Evolutionary conservation across 1,140 invertebrate species (phyloP).

Genomic region (Idris sp.): DNA sequence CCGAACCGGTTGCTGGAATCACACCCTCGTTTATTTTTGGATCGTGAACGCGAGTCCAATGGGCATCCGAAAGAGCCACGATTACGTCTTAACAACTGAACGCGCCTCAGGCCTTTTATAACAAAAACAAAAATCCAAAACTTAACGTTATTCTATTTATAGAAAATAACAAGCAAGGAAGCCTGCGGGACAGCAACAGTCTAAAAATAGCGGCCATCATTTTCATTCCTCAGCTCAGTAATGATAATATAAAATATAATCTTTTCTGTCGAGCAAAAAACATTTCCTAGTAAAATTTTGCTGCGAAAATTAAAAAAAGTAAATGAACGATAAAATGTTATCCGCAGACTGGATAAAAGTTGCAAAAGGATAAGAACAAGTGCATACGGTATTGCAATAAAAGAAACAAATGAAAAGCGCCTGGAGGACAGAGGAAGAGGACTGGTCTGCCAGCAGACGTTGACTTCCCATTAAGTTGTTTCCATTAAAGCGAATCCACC

Average conservation of each 20-base stretch:
- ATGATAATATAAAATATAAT: no score
- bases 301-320: neutral
- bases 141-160: constrained; percentile 32
- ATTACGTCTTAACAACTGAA: constrained; percentile 2
- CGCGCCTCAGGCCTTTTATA: no score
- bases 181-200: constrained; percentile 4
- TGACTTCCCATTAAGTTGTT: constrained; percentile 70
- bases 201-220: constrained; percentile 26
- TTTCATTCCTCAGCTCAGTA: neutral
- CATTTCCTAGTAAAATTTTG: no score
- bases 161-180: constrained; percentile 39
- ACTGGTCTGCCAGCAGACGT: constrained; percentile 63
- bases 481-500: constrained; percentile 57
- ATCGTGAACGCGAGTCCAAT: constrained; percentile 16
- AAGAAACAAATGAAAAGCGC: constrained; percentile 44
- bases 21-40: constrained; percentile 64
- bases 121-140: neutral
- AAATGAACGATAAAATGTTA: no score
- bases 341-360: no score
- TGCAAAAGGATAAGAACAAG: constrained; percentile 25
- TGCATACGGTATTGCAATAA: constrained; percentile 36
- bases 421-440: constrained; percentile 60
- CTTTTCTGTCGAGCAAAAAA: no score
- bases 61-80: constrained; percentile 14
- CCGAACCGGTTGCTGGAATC: constrained; percentile 57